Evolutionary conservation across 1,140 invertebrate species (phyloP).

Genomic region (Zaprionus davidi): DNA sequence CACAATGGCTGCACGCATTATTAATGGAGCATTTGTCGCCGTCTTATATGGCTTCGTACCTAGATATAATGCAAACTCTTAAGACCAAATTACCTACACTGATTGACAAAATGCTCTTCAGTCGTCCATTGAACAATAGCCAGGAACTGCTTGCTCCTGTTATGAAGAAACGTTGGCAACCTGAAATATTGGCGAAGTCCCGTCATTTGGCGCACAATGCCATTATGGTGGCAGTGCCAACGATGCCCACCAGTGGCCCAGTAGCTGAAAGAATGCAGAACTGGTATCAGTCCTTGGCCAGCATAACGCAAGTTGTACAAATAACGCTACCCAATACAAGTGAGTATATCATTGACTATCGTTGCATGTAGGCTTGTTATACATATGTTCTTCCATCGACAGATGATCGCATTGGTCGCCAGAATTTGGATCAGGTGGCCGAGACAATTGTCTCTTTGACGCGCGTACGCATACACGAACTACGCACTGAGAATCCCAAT

Average conservation of each 20-base stretch:
- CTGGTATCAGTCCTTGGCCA: constrained; percentile 89
- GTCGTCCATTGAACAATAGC: constrained; percentile 86
- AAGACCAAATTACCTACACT: constrained; percentile 91
- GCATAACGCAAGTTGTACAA: constrained; percentile 89
- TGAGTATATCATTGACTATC: constrained; percentile 11
- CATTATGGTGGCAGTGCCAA: constrained; percentile 89
- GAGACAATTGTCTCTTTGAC: constrained; percentile 90
- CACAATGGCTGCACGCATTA: constrained; percentile 92
- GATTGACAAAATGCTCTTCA: constrained; percentile 90
- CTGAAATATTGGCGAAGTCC: constrained; percentile 83
- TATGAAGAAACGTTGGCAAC: constrained; percentile 92
- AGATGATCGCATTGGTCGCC: constrained; percentile 67
- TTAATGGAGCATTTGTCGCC: constrained; percentile 89
- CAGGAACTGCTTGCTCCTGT: constrained; percentile 86
- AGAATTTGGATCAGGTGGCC: constrained; percentile 77
- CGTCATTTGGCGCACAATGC: constrained; percentile 90
- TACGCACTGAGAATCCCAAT: constrained; percentile 88
- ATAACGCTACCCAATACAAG: constrained; percentile 85
- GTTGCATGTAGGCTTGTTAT: background rate
- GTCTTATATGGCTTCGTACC: constrained; percentile 89
- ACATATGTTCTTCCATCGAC: background rate
- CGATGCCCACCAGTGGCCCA: constrained; percentile 85
- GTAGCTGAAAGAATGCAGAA: constrained; percentile 87
- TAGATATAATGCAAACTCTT: constrained; percentile 92
- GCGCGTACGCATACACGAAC: constrained; percentile 89